Percentiles rank a stretch among this genome's conserved stretches.
Evolutionary conservation across 2,797 vertebrate species (phyloP).

Genomic region (Lepus oiostolus): DNA sequence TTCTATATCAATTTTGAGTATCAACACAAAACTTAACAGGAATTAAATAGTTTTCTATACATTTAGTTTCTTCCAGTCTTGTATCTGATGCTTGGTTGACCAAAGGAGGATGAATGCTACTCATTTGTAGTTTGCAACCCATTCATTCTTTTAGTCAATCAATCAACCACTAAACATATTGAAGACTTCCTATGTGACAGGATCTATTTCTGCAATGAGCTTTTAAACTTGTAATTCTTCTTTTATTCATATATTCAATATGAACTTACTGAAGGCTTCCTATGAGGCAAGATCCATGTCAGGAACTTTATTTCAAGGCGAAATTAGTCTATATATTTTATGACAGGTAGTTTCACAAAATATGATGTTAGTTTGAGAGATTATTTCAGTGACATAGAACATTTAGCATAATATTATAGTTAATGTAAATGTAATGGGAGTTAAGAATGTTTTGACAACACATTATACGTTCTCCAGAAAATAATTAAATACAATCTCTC

Average conservation of each 20-base stretch:
- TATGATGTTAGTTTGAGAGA: slow-evolving; percentile 12
- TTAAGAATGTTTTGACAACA: slow-evolving; percentile 38
- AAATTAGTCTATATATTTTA: slow-evolving; percentile 7
- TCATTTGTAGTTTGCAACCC: neutral
- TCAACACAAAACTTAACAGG: no score
- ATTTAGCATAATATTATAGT: neutral
- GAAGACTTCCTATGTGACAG: neutral
- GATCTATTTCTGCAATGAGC: neutral
- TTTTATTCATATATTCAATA: neutral
- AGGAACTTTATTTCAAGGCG: neutral
- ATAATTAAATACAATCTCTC: slow-evolving; percentile 7
- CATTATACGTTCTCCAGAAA: slow-evolving; percentile 51
- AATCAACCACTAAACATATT: neutral
- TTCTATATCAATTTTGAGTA: no score
- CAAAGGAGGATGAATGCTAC: no score
- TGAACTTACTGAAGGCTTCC: neutral
- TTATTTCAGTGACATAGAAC: slow-evolving; percentile 28
- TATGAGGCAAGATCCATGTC: neutral
- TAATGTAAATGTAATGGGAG: slow-evolving; percentile 24
- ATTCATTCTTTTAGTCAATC: neutral
- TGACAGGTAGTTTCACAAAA: slow-evolving; percentile 10
- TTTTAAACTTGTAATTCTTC: neutral
- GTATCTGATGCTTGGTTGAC: no score
- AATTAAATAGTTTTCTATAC: no score
- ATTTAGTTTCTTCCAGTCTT: no score